Evolutionary conservation across 2,888 invertebrate genomes (phyloP).

Genomic region (Synergus gifuensis): DNA sequence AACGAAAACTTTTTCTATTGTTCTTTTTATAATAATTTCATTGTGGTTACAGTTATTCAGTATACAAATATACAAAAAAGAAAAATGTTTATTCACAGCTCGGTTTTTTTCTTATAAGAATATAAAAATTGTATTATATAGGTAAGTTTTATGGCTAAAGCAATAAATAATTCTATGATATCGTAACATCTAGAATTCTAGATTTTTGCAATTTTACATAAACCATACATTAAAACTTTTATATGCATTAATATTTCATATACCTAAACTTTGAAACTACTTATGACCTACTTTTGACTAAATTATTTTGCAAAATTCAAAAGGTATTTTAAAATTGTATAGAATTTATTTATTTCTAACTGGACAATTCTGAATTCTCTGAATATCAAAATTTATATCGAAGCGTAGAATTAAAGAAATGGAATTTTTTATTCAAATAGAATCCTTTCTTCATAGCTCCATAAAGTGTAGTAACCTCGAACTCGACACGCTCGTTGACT

Average conservation of each 20-base stretch:
- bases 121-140: not conserved
- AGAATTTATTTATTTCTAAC: not conserved
- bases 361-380: not conserved
- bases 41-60: not conserved
- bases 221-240: not conserved
- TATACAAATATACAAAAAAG: not conserved
- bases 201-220: not conserved
- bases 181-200: not conserved
- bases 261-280: not conserved
- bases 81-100: not conserved
- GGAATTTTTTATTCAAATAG: conserved; percentile 7
- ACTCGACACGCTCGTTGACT: conserved; percentile 56
- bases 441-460: conserved; percentile 10
- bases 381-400: not conserved
- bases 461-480: conserved; percentile 50
- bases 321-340: not conserved
- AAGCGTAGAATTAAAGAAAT: not conserved
- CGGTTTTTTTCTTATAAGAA: not conserved
- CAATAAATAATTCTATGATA: not conserved
- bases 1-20: not conserved
- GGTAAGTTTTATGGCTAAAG: not conserved
- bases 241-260: not conserved
- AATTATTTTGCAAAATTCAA: not conserved
- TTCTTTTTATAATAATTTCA: conserved; percentile 4
- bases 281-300: not conserved